Conservation (phyloP, 1,140 invertebrate genomes). For the Tyrophagus putrescentiae region DNA sequence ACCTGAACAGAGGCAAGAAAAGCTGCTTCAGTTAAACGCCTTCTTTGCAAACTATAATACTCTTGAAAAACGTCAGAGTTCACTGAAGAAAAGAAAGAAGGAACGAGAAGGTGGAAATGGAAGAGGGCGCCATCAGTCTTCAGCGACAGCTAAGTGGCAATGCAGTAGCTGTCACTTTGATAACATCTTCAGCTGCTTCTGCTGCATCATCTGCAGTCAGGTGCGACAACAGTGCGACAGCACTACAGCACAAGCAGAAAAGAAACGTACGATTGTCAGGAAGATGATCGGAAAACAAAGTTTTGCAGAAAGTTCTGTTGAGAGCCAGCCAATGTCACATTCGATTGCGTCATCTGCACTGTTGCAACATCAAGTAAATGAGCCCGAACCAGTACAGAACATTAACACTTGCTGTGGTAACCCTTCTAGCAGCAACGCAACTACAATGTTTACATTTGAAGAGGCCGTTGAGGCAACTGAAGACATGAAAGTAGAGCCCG, state of each 20-base stretch:
- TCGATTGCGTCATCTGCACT: slow-evolving; percentile 10
- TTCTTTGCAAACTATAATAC: too few relatives aligned
- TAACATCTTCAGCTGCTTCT: slow-evolving; percentile 19
- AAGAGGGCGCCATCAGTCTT: background rate
- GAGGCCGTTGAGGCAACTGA: too few relatives aligned
- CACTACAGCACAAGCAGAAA: slow-evolving; percentile 19
- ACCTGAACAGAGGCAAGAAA: too few relatives aligned
- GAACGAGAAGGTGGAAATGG: too few relatives aligned
- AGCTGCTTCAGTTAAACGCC: too few relatives aligned
- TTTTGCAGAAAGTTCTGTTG: slow-evolving; percentile 22
- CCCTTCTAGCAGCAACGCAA: too few relatives aligned
- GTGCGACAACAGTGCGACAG: slow-evolving; percentile 16
- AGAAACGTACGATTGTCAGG: slow-evolving; percentile 20
- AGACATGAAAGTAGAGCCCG: too few relatives aligned
- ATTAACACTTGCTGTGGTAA: too few relatives aligned
- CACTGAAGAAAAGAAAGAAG: too few relatives aligned
- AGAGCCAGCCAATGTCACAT: slow-evolving; percentile 24
- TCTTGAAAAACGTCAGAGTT: too few relatives aligned
- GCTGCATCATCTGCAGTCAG: slow-evolving; percentile 18
- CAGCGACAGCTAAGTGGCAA: slow-evolving; percentile 21
- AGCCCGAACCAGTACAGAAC: slow-evolving; percentile 30
- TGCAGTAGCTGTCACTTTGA: slow-evolving; percentile 23
- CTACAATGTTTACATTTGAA: too few relatives aligned
- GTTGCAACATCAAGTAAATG: slow-evolving; percentile 26
- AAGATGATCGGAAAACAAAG: slow-evolving; percentile 11